Conservation (phyloP, 1,140 invertebrate genomes). For the Chionoecetes opilio region DNA sequence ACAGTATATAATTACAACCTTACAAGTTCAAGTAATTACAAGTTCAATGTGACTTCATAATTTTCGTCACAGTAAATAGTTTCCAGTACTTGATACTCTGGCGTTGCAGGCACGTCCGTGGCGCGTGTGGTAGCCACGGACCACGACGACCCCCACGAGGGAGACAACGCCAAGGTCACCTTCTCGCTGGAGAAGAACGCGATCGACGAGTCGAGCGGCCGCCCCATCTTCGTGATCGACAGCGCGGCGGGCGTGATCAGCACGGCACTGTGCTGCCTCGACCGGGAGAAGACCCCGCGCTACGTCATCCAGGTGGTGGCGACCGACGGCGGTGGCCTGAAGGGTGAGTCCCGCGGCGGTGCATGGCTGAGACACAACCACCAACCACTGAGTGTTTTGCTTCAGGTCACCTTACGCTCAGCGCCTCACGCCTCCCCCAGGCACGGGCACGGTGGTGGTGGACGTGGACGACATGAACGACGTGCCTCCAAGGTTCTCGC, state of each 20-base stretch:
- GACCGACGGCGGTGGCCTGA: slow-evolving; percentile 55
- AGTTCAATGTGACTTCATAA: no score
- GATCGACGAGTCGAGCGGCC: slow-evolving; percentile 44
- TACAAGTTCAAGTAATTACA: background rate
- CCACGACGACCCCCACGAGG: slow-evolving; percentile 51
- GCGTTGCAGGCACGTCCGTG: background rate
- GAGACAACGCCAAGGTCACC: slow-evolving; percentile 28
- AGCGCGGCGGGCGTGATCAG: slow-evolving; percentile 35
- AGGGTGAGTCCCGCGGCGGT: no score
- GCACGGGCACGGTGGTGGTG: slow-evolving; percentile 62
- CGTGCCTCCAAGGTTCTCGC: slow-evolving; percentile 58
- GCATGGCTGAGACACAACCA: no score
- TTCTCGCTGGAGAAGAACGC: slow-evolving; percentile 58
- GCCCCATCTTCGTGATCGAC: slow-evolving; percentile 50
- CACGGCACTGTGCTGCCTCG: slow-evolving; percentile 53
- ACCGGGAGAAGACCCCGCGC: slow-evolving; percentile 45
- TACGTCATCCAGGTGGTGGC: slow-evolving; percentile 59
- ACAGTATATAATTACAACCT: no score
- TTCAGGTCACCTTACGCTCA: no score
- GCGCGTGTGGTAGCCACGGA: slow-evolving; percentile 41
- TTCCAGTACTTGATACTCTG: no score
- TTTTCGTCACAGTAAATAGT: no score
- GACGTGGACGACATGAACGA: slow-evolving; percentile 59
- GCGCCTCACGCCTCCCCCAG: background rate
- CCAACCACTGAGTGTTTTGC: no score